Evolutionary conservation across 2,113 vertebrate genomes (phyloP).

Genomic region (Oreocharis arfaki): DNA sequence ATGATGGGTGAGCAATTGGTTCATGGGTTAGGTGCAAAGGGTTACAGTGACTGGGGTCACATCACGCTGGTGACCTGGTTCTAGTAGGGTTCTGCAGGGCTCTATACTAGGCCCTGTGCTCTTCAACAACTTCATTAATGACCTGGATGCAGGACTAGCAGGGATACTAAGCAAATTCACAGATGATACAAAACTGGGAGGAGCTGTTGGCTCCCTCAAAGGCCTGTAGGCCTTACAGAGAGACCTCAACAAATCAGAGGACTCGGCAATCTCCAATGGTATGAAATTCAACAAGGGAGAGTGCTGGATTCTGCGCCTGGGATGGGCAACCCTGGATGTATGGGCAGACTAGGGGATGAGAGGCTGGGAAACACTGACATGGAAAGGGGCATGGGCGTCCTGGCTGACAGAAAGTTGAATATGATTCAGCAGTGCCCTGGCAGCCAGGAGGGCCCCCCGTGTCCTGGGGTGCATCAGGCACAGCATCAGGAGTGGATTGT

Average conservation of each 20-base stretch:
- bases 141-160: background rate
- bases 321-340: background rate
- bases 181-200: background rate
- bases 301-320: background rate
- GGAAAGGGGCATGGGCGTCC: background rate
- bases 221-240: background rate
- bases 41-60: too few relatives aligned
- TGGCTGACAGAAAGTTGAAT: background rate
- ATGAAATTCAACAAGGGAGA: background rate
- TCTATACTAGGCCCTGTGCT: background rate
- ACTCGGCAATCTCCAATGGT: background rate
- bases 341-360: background rate
- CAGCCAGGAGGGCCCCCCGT: fast-evolving
- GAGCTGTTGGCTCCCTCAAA: background rate
- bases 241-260: background rate
- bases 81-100: background rate
- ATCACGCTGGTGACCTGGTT: background rate
- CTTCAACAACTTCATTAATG: background rate
- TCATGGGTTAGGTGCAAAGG: background rate
- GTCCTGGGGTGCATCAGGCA: too few relatives aligned
- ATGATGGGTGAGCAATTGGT: background rate
- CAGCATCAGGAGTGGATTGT: background rate
- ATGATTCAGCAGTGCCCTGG: background rate
- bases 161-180: background rate
- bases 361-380: background rate